Evolutionary conservation across 2,797 vertebrate genomes (phyloP), one percentile per base, ranked within the genome.

Genomic region (Poecilia picta): DNA sequence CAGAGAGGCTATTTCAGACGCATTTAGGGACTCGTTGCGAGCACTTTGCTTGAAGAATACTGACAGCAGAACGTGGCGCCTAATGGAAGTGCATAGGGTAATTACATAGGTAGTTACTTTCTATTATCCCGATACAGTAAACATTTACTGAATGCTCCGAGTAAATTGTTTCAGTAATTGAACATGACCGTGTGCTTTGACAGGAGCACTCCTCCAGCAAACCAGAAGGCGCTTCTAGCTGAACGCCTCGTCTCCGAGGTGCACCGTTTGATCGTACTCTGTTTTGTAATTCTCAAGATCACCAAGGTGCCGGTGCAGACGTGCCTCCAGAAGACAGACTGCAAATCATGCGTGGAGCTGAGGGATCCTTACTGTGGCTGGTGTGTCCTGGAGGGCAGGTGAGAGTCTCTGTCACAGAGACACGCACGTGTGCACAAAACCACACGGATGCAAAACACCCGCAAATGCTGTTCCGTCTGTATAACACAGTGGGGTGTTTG

Each of bases 341-440:
- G 98, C 71, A 90, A 94, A 45, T 96, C 96, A 41, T 99, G 98
- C 47, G 94, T 94, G 31, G 90, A 93, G 12, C 95, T 97, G 0
- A 95, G 85, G 90, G 98, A 99, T 87, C 98, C 98, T 0, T 99
- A 99, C 94, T 99, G 98, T 4, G 98, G 98, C 92, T 99, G 98
- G 98, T 99, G 98, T 43, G 98, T 98, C 51, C 86, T 96, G 62
- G 97, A 99, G 93, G 97, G 97, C 95, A 97, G 96, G 97, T 98
- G 88, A 95, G 95, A 85, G 25, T 51, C 75, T 13, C 4, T 41
- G 43, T 72, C 59, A 73, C 73, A 74, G 49, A 74, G 49, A 23
- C 31, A 49, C 57, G 25, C 49, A 73, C 66, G 86, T 25, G 25
- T 71, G 73, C 84, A 75, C 75, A 57, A 20, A 31, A 45, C 78